These are phyloP conservation scores for Hirundichthys speculiger DNA, from an alignment of 2,113 vertebrate genomes.

Conservation along the genomic window DNA sequence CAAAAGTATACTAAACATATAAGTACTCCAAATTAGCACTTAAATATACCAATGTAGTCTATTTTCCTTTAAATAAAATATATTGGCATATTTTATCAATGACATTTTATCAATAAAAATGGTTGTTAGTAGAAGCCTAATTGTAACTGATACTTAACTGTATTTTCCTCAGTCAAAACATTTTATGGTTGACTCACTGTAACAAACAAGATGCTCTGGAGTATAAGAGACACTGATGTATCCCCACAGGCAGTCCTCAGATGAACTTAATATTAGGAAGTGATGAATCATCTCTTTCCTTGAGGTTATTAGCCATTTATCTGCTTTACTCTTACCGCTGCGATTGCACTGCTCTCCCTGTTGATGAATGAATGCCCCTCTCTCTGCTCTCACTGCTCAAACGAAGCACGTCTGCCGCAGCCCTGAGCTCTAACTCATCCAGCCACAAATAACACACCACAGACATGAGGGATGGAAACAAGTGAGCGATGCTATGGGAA, in stretches of 20 bases:
- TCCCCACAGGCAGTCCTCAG: slow-evolving; percentile 53
- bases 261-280: slow-evolving; percentile 65
- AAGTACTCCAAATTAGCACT: too few relatives aligned
- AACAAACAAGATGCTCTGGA: slow-evolving; percentile 46
- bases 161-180: not conserved
- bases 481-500: slow-evolving; percentile 18
- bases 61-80: too few relatives aligned
- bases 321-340: slow-evolving; percentile 55
- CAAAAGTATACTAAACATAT: too few relatives aligned
- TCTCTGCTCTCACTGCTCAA: slow-evolving; percentile 16
- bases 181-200: not conserved
- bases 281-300: slow-evolving; percentile 71
- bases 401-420: slow-evolving; percentile 16
- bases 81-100: too few relatives aligned
- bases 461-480: slow-evolving; percentile 19
- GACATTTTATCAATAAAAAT: too few relatives aligned
- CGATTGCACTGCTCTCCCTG: slow-evolving; percentile 28
- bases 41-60: too few relatives aligned
- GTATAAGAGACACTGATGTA: slow-evolving; percentile 56
- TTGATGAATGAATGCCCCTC: slow-evolving; percentile 62
- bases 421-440: slow-evolving; percentile 33
- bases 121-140: too few relatives aligned
- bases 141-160: not conserved
- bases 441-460: slow-evolving; percentile 19
- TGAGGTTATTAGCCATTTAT: slow-evolving; percentile 68